A percentile compares a stretch with the other conserved stretches of the same genome.
These are phyloP conservation scores for Sciurus niger DNA, from an alignment of 2,113 vertebrate species.

Conservation along the genomic window DNA sequence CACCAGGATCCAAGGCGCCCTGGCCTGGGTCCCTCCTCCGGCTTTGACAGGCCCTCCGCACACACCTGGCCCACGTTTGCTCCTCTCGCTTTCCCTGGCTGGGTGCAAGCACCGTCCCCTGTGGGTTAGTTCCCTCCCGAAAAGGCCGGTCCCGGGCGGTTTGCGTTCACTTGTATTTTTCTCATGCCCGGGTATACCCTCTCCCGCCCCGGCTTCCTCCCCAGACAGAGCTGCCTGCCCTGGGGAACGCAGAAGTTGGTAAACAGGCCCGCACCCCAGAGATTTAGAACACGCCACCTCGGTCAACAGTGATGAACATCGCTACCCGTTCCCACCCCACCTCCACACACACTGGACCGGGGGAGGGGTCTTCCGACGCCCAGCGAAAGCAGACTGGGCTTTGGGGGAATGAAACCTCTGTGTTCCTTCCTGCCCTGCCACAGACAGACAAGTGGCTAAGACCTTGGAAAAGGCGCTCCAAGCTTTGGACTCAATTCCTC, in stretches of 20 bases:
- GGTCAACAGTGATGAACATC: background rate
- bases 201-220: background rate
- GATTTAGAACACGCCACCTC: background rate
- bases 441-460: too few relatives aligned
- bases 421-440: background rate
- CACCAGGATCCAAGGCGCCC: background rate
- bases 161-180: rapidly evolving
- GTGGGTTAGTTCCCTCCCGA: background rate
- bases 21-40: background rate
- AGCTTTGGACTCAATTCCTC: background rate
- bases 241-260: background rate
- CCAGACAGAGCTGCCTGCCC: background rate
- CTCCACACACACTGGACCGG: background rate
- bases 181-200: background rate
- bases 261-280: background rate
- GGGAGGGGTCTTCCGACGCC: background rate
- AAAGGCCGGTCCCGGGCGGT: background rate
- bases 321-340: rapidly evolving
- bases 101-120: rapidly evolving
- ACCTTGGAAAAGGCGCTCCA: background rate
- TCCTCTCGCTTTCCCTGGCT: background rate
- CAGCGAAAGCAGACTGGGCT: too few relatives aligned
- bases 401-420: rapidly evolving
- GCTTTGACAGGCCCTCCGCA: background rate
- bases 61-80: rapidly evolving